Percentiles rank a stretch among this genome's conserved stretches.
These are phyloP conservation scores for Drosophila affinis DNA, from an alignment of 2,888 invertebrate species.

Conservation along the genomic window DNA sequence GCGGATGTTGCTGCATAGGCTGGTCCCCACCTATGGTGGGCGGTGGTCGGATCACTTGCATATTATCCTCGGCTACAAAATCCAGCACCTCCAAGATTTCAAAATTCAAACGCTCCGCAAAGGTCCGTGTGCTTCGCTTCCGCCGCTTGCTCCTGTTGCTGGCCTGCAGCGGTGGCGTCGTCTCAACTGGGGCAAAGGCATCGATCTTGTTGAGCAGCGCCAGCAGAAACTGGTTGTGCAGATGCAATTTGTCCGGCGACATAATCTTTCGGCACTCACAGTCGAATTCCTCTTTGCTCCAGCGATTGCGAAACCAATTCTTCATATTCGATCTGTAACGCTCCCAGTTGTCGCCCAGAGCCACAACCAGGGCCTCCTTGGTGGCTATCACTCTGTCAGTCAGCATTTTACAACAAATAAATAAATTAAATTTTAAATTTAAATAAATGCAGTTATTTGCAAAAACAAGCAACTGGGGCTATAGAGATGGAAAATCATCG, in stretches of 20 bases:
- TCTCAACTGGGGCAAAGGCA: constrained; percentile 66
- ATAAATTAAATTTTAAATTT: too few relatives aligned
- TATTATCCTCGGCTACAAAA: constrained; percentile 85
- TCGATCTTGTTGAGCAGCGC: constrained; percentile 91
- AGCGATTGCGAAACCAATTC: constrained; percentile 90
- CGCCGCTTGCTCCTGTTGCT: constrained; percentile 79
- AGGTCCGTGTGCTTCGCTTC: constrained; percentile 84
- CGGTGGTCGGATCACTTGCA: constrained; percentile 77
- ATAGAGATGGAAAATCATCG: too few relatives aligned
- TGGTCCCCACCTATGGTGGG: constrained; percentile 66
- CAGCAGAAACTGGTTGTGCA: constrained; percentile 93
- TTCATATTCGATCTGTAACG: constrained; percentile 90
- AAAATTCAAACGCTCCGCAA: constrained; percentile 86
- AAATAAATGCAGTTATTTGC: too few relatives aligned
- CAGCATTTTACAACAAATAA: constrained; percentile 34
- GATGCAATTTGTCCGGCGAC: constrained; percentile 89
- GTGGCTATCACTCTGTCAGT: constrained; percentile 78
- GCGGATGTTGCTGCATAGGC: constrained; percentile 73
- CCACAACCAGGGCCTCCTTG: constrained; percentile 78
- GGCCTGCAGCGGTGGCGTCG: constrained; percentile 35
- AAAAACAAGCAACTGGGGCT: too few relatives aligned
- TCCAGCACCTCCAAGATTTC: constrained; percentile 87
- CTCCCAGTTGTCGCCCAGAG: constrained; percentile 88
- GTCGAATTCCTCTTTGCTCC: constrained; percentile 94
- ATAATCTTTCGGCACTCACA: constrained; percentile 90